Evolutionary conservation across 2,797 vertebrate species (phyloP).

Genomic region (Mycteria americana): DNA sequence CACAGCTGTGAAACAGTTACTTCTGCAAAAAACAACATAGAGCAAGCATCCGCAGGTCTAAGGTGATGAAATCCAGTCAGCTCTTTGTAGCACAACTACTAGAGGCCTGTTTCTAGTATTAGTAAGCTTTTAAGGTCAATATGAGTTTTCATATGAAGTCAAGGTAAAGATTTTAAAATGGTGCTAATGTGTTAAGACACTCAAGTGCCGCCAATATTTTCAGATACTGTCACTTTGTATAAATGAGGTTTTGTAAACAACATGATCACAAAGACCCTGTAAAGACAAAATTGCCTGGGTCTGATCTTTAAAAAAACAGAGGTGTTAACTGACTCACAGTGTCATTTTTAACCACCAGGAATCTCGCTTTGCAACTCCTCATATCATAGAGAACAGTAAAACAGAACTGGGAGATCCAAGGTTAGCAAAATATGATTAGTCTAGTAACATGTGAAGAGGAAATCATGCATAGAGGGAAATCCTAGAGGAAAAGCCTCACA

Average conservation of each 20-base stretch:
- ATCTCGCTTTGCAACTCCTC: not conserved
- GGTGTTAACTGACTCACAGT: not conserved
- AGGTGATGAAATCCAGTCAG: not conserved
- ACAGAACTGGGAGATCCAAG: not conserved
- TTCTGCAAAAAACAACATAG: not conserved
- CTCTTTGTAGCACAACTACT: not conserved
- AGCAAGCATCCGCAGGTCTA: not conserved
- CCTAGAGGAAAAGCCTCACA: not conserved
- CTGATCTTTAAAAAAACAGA: not conserved
- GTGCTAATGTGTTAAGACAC: not conserved
- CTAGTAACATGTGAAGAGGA: not conserved
- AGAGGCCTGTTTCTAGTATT: not conserved
- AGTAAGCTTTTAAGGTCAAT: not conserved
- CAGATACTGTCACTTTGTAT: not conserved
- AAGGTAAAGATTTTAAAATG: not conserved
- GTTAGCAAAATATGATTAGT: not conserved
- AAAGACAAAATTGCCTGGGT: not conserved
- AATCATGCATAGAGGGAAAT: not conserved
- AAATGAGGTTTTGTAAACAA: not conserved
- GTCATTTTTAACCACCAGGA: not conserved
- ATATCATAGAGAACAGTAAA: not conserved
- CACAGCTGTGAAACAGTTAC: not conserved
- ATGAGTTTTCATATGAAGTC: not conserved
- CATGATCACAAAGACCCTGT: not conserved
- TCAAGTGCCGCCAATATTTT: not conserved